Percentiles rank a stretch among this genome's conserved stretches.
Conservation (phyloP, 2,888 invertebrate species). For the Pandemis cinnamomeana region DNA sequence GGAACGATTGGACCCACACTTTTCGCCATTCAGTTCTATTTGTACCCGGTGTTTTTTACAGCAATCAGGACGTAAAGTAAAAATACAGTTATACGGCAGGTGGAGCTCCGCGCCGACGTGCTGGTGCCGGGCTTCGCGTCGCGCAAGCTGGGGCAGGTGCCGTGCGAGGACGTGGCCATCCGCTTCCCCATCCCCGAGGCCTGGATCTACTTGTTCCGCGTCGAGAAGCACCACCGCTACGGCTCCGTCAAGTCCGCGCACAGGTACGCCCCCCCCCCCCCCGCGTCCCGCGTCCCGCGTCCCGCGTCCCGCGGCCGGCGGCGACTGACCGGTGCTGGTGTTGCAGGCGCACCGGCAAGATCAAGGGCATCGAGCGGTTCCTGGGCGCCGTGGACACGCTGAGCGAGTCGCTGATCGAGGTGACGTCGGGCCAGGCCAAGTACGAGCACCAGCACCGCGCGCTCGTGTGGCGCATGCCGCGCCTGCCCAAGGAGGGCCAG, state of each 20-base stretch:
- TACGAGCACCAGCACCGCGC: constrained; percentile 99
- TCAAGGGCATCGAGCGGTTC: constrained; percentile 96
- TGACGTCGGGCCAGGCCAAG: constrained; percentile 98
- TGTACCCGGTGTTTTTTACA: too few species aligned
- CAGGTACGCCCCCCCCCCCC: constrained; percentile 65
- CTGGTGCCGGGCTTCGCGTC: constrained; percentile 99
- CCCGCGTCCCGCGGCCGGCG: too few species aligned
- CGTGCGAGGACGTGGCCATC: constrained; percentile 98
- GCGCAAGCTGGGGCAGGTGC: constrained; percentile 96
- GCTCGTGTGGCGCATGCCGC: constrained; percentile 99
- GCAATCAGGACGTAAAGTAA: too few species aligned
- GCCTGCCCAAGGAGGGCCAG: constrained; percentile 99
- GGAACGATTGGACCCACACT: too few species aligned
- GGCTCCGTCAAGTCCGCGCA: constrained; percentile 98
- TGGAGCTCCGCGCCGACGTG: constrained; percentile 97
- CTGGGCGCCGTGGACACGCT: constrained; percentile 95
- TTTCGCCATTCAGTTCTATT: too few species aligned
- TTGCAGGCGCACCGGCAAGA: constrained; percentile 91
- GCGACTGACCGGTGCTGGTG: background rate
- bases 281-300: too few species aligned
- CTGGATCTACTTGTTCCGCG: constrained; percentile 99
- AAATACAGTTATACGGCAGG: constrained; percentile 71
- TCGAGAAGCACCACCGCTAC: constrained; percentile 98
- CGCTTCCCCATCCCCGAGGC: constrained; percentile 99
- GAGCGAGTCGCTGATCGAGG: constrained; percentile 96